phyloP scores from a whole-genome alignment of 2,797 vertebrate species.

The Pogoniulus pusillus region DNA sequence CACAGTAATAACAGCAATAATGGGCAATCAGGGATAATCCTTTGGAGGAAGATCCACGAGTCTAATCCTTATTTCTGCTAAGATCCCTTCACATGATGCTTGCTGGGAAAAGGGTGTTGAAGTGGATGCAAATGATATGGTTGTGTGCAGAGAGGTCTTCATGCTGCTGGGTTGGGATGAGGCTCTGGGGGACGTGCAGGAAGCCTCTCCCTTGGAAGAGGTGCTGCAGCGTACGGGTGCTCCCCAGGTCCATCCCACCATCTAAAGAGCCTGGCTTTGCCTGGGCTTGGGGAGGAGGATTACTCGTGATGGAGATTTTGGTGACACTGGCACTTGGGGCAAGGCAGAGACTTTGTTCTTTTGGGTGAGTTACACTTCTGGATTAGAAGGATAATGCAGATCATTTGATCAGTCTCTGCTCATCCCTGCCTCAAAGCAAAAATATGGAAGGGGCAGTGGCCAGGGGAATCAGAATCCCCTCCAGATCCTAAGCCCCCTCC shows the following conservation, averaged over 20 bases:
- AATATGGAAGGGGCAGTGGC: not conserved
- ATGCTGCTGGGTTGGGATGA: not conserved
- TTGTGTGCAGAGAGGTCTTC: not conserved
- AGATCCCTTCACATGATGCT: not conserved
- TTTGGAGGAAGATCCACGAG: not conserved
- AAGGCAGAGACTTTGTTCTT: not conserved
- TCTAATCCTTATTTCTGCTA: slow-evolving; percentile 48
- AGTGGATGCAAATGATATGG: not conserved
- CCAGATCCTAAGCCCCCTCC: not conserved
- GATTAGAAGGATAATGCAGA: accelerated
- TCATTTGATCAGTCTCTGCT: accelerated
- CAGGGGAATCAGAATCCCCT: not conserved
- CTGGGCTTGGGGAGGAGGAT: not conserved
- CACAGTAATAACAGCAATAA: slow-evolving; percentile 50
- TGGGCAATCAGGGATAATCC: slow-evolving; percentile 23
- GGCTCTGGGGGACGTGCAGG: accelerated
- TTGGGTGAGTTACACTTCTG: not conserved
- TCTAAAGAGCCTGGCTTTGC: not conserved
- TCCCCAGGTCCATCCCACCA: accelerated
- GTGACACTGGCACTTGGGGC: not conserved
- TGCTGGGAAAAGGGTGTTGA: not conserved
- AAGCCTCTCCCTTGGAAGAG: not conserved
- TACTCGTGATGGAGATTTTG: not conserved
- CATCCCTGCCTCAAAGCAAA: not conserved
- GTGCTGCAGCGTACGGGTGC: accelerated